Conservation (phyloP, 2,113 vertebrate species). For the Cheirogaleus medius region DNA sequence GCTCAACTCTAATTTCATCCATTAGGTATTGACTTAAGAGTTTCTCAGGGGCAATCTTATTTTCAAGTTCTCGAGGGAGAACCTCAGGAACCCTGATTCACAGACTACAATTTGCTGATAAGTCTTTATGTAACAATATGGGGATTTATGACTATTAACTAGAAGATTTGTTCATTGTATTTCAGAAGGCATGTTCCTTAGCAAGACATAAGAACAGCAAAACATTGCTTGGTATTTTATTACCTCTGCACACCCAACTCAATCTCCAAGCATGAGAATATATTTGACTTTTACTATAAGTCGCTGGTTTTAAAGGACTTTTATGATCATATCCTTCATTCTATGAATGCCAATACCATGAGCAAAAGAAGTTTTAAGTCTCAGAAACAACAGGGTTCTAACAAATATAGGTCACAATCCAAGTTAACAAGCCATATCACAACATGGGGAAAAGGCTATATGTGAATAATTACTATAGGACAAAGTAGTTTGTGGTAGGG, state of each 20-base stretch:
- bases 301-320: conserved; percentile 38
- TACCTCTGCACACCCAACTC: conserved; percentile 36
- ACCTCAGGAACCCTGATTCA: not conserved
- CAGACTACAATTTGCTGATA: not conserved
- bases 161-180: not conserved
- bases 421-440: not conserved
- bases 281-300: conserved; percentile 63
- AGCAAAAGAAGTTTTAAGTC: not conserved
- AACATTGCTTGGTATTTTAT: conserved; percentile 59
- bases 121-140: not conserved
- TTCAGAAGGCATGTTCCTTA: conserved; percentile 41
- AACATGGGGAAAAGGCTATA: not conserved
- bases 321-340: conserved; percentile 44
- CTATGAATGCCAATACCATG: conserved; percentile 31
- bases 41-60: not conserved
- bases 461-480: not conserved
- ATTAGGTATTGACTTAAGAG: not conserved
- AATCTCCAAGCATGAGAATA: conserved; percentile 50
- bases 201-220: conserved; percentile 22
- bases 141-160: not conserved
- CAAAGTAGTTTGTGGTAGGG: not conserved
- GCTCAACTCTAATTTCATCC: not conserved
- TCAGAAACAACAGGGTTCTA: conserved; percentile 1
- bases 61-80: not conserved
- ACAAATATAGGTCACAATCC: not conserved